Conservation (phyloP, 2,797 vertebrate genomes). For the Xenopus petersii region DNA sequence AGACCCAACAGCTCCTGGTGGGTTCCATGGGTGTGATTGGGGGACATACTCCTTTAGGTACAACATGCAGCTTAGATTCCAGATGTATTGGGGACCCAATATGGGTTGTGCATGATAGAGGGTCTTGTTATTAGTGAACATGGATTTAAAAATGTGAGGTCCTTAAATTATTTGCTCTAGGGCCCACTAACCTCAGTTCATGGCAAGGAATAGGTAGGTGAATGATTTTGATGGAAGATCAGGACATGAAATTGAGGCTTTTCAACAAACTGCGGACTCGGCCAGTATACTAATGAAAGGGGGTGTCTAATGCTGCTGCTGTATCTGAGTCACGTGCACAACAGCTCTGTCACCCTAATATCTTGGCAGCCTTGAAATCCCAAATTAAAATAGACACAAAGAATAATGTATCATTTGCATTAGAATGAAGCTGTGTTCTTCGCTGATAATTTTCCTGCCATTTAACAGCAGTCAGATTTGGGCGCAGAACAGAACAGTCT, state of each 20-base stretch:
- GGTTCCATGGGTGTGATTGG: too few species aligned
- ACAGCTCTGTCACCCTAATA: neutral
- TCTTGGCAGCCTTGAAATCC: neutral
- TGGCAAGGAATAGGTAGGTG: too few species aligned
- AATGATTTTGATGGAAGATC: neutral
- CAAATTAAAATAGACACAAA: constrained; percentile 34
- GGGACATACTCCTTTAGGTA: too few species aligned
- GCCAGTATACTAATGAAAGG: neutral
- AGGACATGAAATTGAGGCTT: neutral
- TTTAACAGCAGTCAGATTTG: constrained; percentile 4
- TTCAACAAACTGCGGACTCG: neutral
- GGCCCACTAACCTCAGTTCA: too few species aligned
- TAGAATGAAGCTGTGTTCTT: constrained; percentile 5
- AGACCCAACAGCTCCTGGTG: too few species aligned
- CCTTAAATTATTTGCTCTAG: too few species aligned
- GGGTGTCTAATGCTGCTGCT: neutral
- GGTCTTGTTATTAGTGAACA: too few species aligned
- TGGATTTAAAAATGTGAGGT: too few species aligned
- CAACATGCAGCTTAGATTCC: too few species aligned
- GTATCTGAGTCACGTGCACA: neutral
- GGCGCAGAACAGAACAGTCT: neutral
- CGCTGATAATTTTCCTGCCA: neutral
- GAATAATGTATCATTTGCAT: constrained; percentile 29
- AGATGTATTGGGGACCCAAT: too few species aligned
- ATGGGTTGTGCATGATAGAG: too few species aligned